A percentile compares a stretch with the other conserved stretches of the same genome.
These are phyloP conservation scores for Phenganax stokvisi DNA, from an alignment of 92 coral and sea anemone genomes.

Conservation along the genomic window DNA sequence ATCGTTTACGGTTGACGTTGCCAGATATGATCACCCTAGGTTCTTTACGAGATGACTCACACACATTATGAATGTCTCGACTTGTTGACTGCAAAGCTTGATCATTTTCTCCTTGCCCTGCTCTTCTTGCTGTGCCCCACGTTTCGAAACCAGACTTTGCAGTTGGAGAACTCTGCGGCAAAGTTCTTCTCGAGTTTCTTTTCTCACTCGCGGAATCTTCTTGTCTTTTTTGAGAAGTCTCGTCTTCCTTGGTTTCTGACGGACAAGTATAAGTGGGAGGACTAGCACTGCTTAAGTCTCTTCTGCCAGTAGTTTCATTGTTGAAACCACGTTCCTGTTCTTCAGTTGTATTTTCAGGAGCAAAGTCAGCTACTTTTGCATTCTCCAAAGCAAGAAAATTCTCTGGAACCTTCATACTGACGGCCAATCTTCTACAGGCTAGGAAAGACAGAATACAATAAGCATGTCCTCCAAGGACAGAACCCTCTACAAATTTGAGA, in stretches of 20 bases:
- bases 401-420: conserved; percentile 21
- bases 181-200: background rate
- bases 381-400: conserved; percentile 22
- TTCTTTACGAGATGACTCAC: background rate
- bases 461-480: conserved; percentile 53
- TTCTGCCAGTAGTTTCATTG: background rate
- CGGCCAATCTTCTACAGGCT: conserved; percentile 45
- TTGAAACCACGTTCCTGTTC: background rate
- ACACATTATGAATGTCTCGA: background rate
- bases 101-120: background rate
- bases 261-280: background rate
- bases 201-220: background rate
- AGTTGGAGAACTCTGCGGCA: background rate
- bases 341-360: background rate
- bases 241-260: conserved; percentile 16
- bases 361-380: background rate
- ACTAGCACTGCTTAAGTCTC: background rate
- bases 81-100: background rate
- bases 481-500: background rate
- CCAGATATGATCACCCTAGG: background rate
- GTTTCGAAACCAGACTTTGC: too few species aligned
- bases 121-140: too few species aligned
- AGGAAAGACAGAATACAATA: conserved; percentile 59
- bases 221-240: conserved; percentile 15
- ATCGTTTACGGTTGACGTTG: conserved; percentile 17